Base-by-base conservation (phyloP, 2,797 vertebrate genomes). In the Threskiornis aethiopicus region DNA sequence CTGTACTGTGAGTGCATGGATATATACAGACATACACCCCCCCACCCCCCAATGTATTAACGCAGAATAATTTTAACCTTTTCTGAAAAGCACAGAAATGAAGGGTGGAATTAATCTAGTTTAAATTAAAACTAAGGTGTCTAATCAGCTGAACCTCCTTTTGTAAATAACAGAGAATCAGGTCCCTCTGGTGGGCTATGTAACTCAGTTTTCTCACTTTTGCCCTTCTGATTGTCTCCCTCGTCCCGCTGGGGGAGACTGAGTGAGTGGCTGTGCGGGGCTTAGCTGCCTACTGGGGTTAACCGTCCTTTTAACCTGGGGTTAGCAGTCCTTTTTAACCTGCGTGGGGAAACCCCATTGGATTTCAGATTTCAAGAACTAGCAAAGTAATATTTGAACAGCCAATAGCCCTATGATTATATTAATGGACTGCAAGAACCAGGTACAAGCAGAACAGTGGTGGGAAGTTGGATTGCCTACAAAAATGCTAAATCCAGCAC, bases 1-100 rank as follows among this genome's bases (percentile, higher is more conserved):
- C 29, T 49, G 8, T 62, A 73, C 59, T 79, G 16, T 31, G 39
- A 11, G 75, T 80, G 12, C 18, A 73, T 28, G 15, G 19, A 33
- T 83, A 35, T 61, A 33, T 25, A 51, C 7, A 15, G 16, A 58
- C 7, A 29, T 20, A 46, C 2, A 47, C 0, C 0, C 2, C 2
- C 5, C 5, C 4, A 1, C 3, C 3, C 9, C 5, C 15, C 47
- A 54, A 19, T 46, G 16, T 44, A 77, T 44, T 55, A 67, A 35
- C 5, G 41, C 6, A 71, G 25, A 81, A 42, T n/a, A 80, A 51
- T 92, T 71, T 70, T 64, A 82, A 78, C 16, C 14, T 87, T 84
- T 81, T 49, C 35, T 75, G 11, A 73, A 88, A 87, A 71, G 9
- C 7, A 33, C 18, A 72, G 16, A 61, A 67, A 67, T 20, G 1